A percentile compares a stretch with the other conserved stretches of the same genome.
Conservation (phyloP, 2,797 vertebrate genomes). For the Bovichtus diacanthus region DNA sequence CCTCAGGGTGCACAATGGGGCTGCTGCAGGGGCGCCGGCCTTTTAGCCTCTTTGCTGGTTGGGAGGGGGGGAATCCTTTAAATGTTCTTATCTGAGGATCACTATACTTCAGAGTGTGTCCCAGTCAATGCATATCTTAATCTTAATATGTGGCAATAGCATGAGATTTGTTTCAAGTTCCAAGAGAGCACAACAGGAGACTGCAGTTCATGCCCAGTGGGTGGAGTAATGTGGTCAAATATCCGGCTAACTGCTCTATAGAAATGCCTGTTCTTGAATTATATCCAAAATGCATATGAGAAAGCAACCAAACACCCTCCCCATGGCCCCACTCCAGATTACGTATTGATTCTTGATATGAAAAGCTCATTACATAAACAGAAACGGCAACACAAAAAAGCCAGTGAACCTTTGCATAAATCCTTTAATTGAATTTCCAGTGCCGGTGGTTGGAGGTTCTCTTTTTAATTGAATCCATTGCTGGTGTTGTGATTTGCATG, state of each 20-base stretch:
- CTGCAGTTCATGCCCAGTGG: slow-evolving; percentile 14
- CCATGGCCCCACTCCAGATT: slow-evolving; percentile 92
- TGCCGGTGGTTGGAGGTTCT: slow-evolving; percentile 94
- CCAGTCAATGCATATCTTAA: slow-evolving; percentile 58
- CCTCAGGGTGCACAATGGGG: slow-evolving; percentile 70
- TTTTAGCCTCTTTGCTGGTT: slow-evolving; percentile 78
- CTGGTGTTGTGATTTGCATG: slow-evolving; percentile 96
- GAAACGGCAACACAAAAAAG: slow-evolving; percentile 93
- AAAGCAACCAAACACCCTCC: slow-evolving; percentile 68
- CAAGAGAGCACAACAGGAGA: slow-evolving; percentile 19
- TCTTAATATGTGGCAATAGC: slow-evolving; percentile 41
- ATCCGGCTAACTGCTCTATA: slow-evolving; percentile 54
- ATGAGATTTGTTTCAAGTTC: slow-evolving; percentile 11
- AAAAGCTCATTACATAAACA: slow-evolving; percentile 99
- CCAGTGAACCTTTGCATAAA: slow-evolving; percentile 99
- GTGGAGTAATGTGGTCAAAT: slow-evolving; percentile 41
- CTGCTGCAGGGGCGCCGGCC: slow-evolving; percentile 65
- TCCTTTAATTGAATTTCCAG: slow-evolving; percentile 99
- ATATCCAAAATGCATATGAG: slow-evolving; percentile 75
- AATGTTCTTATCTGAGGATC: slow-evolving; percentile 73
- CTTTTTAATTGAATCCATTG: slow-evolving; percentile 99
- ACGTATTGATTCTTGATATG: slow-evolving; percentile 99
- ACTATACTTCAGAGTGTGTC: slow-evolving; percentile 51
- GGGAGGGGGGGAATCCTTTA: slow-evolving; percentile 66
- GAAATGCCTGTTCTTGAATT: slow-evolving; percentile 68